Evolutionary conservation across 2,888 invertebrate species (phyloP).

Genomic region (Lithophane ornitopus): DNA sequence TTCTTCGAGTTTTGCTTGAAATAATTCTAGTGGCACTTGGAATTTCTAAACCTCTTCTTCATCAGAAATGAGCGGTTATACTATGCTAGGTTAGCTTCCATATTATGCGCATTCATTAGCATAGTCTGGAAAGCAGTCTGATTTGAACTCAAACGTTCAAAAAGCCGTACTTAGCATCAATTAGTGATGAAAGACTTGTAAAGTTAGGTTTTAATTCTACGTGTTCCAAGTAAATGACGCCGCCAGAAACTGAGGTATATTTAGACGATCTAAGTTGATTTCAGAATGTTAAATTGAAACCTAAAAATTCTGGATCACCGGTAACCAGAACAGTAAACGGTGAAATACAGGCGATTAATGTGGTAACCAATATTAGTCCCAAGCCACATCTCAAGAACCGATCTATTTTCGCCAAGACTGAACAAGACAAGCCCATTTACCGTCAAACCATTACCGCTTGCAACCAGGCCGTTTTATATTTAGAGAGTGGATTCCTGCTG

Average conservation of each 20-base stretch:
- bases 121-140: conserved; percentile 29
- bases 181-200: conserved; percentile 31
- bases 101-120: conserved; percentile 51
- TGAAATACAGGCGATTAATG: neutral
- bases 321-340: neutral
- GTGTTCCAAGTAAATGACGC: conserved; percentile 22
- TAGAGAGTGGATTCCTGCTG: conserved; percentile 64
- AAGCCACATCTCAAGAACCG: conserved; percentile 25
- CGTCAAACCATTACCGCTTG: conserved; percentile 56
- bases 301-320: neutral
- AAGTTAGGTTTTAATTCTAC: conserved; percentile 30
- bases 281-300: neutral
- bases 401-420: conserved; percentile 57
- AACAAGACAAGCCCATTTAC: conserved; percentile 60
- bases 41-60: conserved; percentile 22
- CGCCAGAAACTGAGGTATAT: neutral
- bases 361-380: neutral
- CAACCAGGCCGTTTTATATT: conserved; percentile 67
- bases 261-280: neutral
- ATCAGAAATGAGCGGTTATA: conserved; percentile 18
- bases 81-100: conserved; percentile 21
- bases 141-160: conserved; percentile 39
- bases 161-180: conserved; percentile 53
- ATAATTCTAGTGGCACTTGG: conserved; percentile 13
- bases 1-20: conserved; percentile 3